Percentiles rank a stretch among this genome's conserved stretches.
Evolutionary conservation across 2,888 invertebrate species (phyloP).

Genomic region (Polia nebulosa): DNA sequence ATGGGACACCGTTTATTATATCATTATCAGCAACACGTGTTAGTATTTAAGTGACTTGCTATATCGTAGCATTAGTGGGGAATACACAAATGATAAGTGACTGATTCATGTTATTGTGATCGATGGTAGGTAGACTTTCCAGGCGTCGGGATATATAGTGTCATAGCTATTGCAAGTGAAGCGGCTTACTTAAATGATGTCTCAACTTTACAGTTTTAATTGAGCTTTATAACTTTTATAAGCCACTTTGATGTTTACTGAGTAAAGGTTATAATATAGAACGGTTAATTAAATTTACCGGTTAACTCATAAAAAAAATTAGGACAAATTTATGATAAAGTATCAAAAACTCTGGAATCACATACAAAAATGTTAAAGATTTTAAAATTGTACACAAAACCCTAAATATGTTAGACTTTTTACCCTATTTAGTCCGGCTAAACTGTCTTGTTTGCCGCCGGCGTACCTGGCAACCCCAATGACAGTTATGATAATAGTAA

Average conservation of each 20-base stretch:
- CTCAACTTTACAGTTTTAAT: neutral
- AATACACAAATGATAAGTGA: conserved; percentile 6
- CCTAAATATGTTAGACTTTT: neutral
- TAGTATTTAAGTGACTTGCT: conserved; percentile 4
- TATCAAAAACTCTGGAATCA: neutral
- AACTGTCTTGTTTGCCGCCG: neutral
- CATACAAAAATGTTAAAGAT: neutral
- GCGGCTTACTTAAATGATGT: neutral
- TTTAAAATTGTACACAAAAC: too few species aligned
- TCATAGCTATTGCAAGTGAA: neutral
- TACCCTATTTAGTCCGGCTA: neutral
- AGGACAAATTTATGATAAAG: neutral
- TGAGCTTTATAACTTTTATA: neutral
- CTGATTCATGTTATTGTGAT: conserved; percentile 20
- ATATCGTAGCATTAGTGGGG: conserved; percentile 2
- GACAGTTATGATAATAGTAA: neutral
- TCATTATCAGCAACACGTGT: conserved; percentile 18
- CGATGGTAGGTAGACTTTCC: neutral
- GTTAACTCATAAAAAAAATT: neutral
- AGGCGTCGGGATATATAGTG: neutral
- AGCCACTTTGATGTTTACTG: neutral
- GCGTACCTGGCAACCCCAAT: neutral
- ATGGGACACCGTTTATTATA: neutral
- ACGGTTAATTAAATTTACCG: neutral
- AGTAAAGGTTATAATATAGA: neutral